Conservation (phyloP, 1,140 invertebrate species). For the Hypsibius dujardini region DNA sequence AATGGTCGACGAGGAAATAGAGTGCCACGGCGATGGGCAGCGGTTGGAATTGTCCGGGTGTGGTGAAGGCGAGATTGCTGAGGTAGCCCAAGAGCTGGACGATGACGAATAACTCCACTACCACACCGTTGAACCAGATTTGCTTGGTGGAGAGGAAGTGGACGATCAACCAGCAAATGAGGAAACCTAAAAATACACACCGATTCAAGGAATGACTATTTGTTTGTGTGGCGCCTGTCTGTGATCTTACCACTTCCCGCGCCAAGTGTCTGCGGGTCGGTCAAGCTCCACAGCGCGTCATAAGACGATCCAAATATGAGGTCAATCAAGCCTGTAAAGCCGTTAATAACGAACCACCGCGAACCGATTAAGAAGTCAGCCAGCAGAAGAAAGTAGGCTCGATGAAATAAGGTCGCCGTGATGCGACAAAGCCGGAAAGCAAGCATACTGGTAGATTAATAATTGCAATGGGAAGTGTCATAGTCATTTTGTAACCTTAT, state of each 20-base stretch:
- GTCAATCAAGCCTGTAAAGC: background rate
- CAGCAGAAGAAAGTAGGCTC: conserved; percentile 1
- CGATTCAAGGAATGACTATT: background rate
- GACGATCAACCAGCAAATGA: conserved; percentile 7
- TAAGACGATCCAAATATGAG: background rate
- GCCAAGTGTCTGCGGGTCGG: background rate
- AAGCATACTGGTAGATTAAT: background rate
- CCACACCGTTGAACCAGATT: conserved; percentile 7
- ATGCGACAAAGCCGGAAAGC: conserved; percentile 10
- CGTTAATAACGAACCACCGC: conserved; percentile 10
- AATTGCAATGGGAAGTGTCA: too few species aligned
- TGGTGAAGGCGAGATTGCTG: conserved; percentile 11
- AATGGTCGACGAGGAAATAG: conserved; percentile 6
- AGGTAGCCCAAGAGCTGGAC: conserved; percentile 2
- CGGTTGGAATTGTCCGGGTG: background rate
- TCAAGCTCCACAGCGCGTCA: background rate
- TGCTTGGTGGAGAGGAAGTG: background rate
- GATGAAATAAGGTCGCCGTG: conserved; percentile 7
- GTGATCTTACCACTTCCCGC: background rate
- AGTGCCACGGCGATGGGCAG: background rate
- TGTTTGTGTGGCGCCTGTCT: background rate
- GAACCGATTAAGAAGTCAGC: conserved; percentile 11
- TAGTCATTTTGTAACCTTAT: too few species aligned
- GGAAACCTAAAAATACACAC: background rate
- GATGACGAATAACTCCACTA: background rate